phyloP scores from a whole-genome alignment of 2,797 vertebrate species.

The Rousettus madagascariensis region DNA sequence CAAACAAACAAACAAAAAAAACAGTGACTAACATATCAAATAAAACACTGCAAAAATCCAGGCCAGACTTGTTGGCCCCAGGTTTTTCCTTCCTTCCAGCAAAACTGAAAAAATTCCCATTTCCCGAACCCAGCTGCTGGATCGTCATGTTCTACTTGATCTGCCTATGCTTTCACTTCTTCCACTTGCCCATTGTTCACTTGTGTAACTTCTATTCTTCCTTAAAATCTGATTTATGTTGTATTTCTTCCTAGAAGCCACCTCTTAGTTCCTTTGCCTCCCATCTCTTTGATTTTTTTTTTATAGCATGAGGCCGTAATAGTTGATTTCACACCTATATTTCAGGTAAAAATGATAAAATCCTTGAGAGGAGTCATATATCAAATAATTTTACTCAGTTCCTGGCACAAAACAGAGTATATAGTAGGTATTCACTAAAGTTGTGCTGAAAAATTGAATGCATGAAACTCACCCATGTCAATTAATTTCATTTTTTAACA shows the following conservation, averaged over 20 bases:
- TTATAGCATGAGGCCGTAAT: background rate
- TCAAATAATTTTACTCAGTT: background rate
- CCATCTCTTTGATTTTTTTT: background rate
- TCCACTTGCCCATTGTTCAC: background rate
- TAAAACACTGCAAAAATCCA: background rate
- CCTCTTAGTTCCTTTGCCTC: background rate
- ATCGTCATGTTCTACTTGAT: background rate
- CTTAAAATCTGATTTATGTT: background rate
- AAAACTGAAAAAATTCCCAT: background rate
- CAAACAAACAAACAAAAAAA: no score
- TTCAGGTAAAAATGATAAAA: conserved; percentile 24
- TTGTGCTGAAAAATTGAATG: background rate
- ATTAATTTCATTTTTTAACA: background rate
- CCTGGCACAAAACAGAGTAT: background rate
- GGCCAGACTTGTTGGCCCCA: background rate
- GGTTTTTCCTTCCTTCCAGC: background rate
- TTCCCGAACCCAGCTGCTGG: background rate
- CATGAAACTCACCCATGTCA: background rate
- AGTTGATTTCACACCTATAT: background rate
- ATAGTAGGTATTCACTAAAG: background rate
- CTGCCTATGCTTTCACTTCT: background rate
- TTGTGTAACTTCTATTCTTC: background rate
- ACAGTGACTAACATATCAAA: background rate
- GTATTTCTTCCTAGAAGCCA: background rate
- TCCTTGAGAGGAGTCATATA: background rate